Base-by-base conservation (phyloP, 2,797 vertebrate species). In the Enteromius afrohamiltoni region DNA sequence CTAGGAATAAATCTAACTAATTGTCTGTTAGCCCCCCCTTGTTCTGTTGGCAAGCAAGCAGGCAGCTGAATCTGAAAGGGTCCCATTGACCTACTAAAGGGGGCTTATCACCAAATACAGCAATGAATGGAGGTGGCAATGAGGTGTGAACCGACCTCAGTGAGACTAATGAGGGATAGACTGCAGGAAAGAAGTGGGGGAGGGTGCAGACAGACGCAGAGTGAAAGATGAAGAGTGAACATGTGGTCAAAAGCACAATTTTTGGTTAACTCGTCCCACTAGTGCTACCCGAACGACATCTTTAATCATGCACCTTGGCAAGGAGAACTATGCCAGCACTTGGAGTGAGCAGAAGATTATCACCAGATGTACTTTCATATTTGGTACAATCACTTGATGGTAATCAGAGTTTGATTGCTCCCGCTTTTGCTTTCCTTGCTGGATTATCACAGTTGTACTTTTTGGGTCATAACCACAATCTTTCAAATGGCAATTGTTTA, bases 21-120 rank as follows among this genome's bases (percentile, higher is more conserved):
- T 89, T 90, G 85, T 87, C 81, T 85, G 79, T 86, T 88, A 85
- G 68, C 77, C 80, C 23, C 42, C 69, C 53, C 80, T 68, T 55
- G 78, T 80, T 90, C 86, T 73, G 87, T 51, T 83, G 67, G 74
- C 70, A 53, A 88, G 87, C 83, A 79, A 75, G 83, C 74, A 79
- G 77, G 79, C 85, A 26, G 81, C 62, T 83, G 81, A 79, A 74
- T 88, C 83, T 87, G 86, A 89, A 87, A 85, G 87, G 87, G 83
- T 86, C 87, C 89, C 75, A 90, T 85, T 91, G 87, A 91, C 89
- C 77, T 79, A 85, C 85, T 88, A 85, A 90, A 90, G 88, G 82
- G 88, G 82, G 88, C 83, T 88, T 89, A 90, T 91, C 85, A 87
- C 86, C 84, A 88, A 90, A 90, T 87, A 87, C 80, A 80, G 89